These are phyloP conservation scores for Thalassophryne amazonica DNA, from an alignment of 2,797 vertebrate species.

Conservation along the genomic window DNA sequence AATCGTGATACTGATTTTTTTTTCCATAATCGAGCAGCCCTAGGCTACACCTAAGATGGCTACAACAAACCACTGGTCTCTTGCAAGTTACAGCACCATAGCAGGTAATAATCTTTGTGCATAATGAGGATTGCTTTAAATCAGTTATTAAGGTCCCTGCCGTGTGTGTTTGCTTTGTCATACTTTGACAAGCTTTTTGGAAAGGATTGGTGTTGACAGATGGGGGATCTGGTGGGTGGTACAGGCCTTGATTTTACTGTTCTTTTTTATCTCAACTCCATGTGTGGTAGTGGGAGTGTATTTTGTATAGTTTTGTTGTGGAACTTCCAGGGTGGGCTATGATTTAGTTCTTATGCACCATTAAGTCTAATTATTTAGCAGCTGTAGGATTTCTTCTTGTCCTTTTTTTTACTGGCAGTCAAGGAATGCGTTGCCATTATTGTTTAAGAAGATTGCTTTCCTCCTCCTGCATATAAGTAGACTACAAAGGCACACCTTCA, in stretches of 20 bases:
- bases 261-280: background rate
- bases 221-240: background rate
- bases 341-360: background rate
- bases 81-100: no score
- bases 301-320: background rate
- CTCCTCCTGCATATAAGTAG: slow-evolving; percentile 3
- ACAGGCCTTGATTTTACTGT: background rate
- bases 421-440: slow-evolving; percentile 1
- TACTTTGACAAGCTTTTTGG: slow-evolving; percentile 2
- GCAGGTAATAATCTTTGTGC: no score
- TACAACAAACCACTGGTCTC: no score
- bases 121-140: no score
- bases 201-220: slow-evolving; percentile 5
- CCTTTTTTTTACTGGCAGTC: slow-evolving; percentile 7
- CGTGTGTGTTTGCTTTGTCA: slow-evolving; percentile 12
- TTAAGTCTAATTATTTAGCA: slow-evolving; percentile 4
- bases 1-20: no score
- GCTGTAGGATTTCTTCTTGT: slow-evolving; percentile 10
- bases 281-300: background rate
- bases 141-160: slow-evolving; percentile 15
- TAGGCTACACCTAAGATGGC: no score
- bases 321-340: background rate
- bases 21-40: no score
- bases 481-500: background rate
- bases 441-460: slow-evolving; percentile 2